Percentiles rank a stretch among this genome's conserved stretches.
Evolutionary conservation across 2,797 vertebrate species (phyloP).

Genomic region (Pseudotriccus pelzelni): DNA sequence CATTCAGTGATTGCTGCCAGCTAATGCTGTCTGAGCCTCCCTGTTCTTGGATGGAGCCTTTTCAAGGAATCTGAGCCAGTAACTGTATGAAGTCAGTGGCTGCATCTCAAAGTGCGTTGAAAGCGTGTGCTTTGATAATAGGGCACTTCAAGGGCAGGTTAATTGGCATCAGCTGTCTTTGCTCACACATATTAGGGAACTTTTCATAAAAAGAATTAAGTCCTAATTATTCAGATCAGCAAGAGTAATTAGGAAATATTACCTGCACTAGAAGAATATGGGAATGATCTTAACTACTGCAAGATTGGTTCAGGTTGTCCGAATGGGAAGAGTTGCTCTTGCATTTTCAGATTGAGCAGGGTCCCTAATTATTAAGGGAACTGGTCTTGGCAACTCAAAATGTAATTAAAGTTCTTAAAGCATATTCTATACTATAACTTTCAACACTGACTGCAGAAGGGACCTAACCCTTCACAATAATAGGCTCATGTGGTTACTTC

Average conservation of each 20-base stretch:
- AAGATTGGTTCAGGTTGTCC: neutral
- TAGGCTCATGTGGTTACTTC: neutral
- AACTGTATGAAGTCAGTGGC: neutral
- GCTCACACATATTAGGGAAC: neutral
- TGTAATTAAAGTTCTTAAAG: neutral
- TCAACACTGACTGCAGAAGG: neutral
- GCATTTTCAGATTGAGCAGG: neutral
- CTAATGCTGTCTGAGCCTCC: neutral
- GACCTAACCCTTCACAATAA: neutral
- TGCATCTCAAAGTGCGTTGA: neutral
- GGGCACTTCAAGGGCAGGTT: neutral
- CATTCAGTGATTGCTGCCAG: neutral
- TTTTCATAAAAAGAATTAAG: neutral
- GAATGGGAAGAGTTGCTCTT: neutral
- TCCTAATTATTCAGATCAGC: neutral
- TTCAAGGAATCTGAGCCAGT: neutral
- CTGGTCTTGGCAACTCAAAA: neutral
- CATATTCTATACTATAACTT: neutral
- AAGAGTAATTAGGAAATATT: neutral
- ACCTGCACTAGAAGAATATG: neutral
- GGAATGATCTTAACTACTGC: neutral
- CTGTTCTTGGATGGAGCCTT: neutral
- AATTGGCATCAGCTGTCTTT: neutral
- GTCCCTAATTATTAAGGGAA: neutral
- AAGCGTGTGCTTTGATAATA: neutral